Evolutionary conservation across 2,888 invertebrate species (phyloP).

Genomic region (Xestia c-nigrum): DNA sequence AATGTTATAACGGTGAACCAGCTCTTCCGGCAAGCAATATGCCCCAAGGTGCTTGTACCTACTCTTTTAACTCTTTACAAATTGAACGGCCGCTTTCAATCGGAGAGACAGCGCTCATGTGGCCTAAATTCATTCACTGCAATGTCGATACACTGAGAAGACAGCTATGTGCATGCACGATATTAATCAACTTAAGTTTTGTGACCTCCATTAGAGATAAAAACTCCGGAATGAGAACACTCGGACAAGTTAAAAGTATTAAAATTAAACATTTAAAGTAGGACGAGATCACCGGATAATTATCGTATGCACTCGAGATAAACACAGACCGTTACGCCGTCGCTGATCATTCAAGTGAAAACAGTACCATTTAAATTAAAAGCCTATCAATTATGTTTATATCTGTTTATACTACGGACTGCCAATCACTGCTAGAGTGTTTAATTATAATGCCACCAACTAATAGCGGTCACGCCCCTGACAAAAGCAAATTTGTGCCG

Average conservation of each 20-base stretch:
- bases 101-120: slow-evolving; percentile 69
- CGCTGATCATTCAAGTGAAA: slow-evolving; percentile 75
- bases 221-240: slow-evolving; percentile 67
- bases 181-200: slow-evolving; percentile 75
- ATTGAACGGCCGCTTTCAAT: slow-evolving; percentile 77
- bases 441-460: slow-evolving; percentile 70
- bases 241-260: slow-evolving; percentile 72
- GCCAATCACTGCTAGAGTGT: slow-evolving; percentile 75
- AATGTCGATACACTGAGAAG: slow-evolving; percentile 64
- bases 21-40: slow-evolving; percentile 78
- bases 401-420: slow-evolving; percentile 72
- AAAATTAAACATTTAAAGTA: slow-evolving; percentile 73
- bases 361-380: slow-evolving; percentile 77
- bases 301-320: slow-evolving; percentile 69
- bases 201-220: slow-evolving; percentile 69
- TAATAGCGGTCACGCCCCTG: slow-evolving; percentile 75
- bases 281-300: slow-evolving; percentile 74
- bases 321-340: slow-evolving; percentile 73
- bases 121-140: slow-evolving; percentile 71
- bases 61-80: slow-evolving; percentile 75
- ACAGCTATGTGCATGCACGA: slow-evolving; percentile 69
- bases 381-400: slow-evolving; percentile 79
- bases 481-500: slow-evolving; percentile 70
- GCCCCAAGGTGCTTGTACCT: slow-evolving; percentile 64
- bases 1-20: slow-evolving; percentile 85